Evolutionary conservation across 2,113 vertebrate species (phyloP).

Genomic region (Dolichallabes microphthalmus): DNA sequence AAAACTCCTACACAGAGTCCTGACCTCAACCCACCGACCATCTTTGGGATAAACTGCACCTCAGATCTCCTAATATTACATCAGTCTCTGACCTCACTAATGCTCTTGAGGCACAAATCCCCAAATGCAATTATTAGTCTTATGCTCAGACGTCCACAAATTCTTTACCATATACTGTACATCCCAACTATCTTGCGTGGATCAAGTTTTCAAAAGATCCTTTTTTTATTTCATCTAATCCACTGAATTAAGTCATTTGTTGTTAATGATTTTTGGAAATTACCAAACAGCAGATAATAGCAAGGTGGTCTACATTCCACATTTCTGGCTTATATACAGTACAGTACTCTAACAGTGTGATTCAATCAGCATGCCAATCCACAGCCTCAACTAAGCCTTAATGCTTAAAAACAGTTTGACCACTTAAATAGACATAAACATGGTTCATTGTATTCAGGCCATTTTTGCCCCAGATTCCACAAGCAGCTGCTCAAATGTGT

Average conservation of each 20-base stretch:
- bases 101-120: neutral
- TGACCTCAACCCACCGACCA: neutral
- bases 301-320: neutral
- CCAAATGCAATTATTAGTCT: neutral
- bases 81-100: neutral
- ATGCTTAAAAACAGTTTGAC: neutral
- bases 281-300: neutral
- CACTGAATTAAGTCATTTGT: neutral
- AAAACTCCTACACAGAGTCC: neutral
- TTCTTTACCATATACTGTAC: neutral
- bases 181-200: neutral
- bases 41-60: neutral
- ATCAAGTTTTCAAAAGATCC: neutral
- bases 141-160: neutral
- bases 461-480: slow-evolving; percentile 15
- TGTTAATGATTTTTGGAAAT: neutral
- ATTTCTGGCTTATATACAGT: neutral
- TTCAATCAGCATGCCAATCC: neutral
- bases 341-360: neutral
- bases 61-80: neutral
- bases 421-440: slow-evolving; percentile 8
- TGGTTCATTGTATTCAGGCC: neutral
- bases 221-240: neutral
- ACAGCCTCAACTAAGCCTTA: neutral
- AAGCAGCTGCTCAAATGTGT: neutral